These are phyloP conservation scores for Tetanocera ferruginea DNA, from an alignment of 2,888 invertebrate genomes.

Conservation along the genomic window DNA sequence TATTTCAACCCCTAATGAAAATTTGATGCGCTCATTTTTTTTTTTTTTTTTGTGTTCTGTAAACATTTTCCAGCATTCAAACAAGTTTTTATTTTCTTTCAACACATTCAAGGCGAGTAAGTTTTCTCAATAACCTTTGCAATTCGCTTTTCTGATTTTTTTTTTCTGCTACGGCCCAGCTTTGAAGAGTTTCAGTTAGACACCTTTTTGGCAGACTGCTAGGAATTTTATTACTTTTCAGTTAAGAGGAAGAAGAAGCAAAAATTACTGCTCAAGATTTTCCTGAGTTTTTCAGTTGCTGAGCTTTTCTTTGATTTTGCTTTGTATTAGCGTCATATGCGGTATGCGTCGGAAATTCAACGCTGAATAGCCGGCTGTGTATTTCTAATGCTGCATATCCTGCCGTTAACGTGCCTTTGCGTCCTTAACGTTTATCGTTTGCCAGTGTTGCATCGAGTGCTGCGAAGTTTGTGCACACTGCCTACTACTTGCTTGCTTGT, in stretches of 20 bases:
- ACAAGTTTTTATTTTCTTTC: constrained; percentile 15
- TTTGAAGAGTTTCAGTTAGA: constrained; percentile 20
- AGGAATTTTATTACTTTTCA: constrained; percentile 22
- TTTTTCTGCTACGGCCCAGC: background rate
- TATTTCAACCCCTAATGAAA: constrained; percentile 28
- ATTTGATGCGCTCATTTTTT: constrained; percentile 25
- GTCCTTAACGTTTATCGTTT: background rate
- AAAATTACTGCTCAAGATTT: constrained; percentile 5
- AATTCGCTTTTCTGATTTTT: background rate
- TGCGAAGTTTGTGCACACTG: background rate
- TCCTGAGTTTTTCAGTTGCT: background rate
- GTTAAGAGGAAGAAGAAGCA: background rate
- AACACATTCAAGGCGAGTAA: background rate
- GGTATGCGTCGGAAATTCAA: background rate
- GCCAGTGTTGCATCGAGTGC: background rate
- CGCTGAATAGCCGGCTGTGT: constrained; percentile 8
- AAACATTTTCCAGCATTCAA: background rate
- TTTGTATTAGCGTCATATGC: background rate
- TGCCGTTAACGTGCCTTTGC: background rate
- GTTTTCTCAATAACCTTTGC: background rate
- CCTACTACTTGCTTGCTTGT: background rate
- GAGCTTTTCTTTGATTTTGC: constrained; percentile 1
- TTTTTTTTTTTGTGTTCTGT: background rate
- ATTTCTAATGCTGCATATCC: constrained; percentile 24
- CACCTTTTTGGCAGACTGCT: constrained; percentile 24